Base-by-base conservation (phyloP, 2,888 invertebrate genomes). In the Elgonia sp. region DNA sequence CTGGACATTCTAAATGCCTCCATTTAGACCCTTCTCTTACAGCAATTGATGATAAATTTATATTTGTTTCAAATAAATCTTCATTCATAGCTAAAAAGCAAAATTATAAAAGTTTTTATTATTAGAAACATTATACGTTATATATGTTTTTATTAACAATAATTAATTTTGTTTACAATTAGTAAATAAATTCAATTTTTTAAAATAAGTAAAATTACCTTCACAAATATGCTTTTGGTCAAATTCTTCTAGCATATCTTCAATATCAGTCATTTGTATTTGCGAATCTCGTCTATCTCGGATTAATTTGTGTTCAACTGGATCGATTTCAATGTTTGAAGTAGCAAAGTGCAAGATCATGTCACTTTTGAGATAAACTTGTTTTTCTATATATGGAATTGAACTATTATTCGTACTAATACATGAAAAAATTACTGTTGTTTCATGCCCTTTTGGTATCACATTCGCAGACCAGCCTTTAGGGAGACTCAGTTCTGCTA, bases 191-290 rank as follows among this genome's bases (percentile, higher is more conserved):
- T n/a, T n/a, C n/a, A n/a, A n/a, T n/a, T n/a, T n/a, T n/a, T n/a
- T n/a, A n/a, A n/a, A n/a, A n/a, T n/a, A n/a, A n/a, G n/a, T n/a
- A n/a, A n/a, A n/a, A n/a, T n/a, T 91, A 93, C 94, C 94, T 92
- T 92, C 91, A 80, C 94, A 94, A 50, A 94, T 75, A n/a, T 85
- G 84, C 77, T 92, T 91, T 89, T 92, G 92, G 91, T 94, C 91
- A 75, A 94, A 93, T 81, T 94, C 93, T 21, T 93, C 93, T 21
- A 94, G 92, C 60, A 93, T 86, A 75, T 93, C 93, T 87, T 94
- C 94, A 72, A 94, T 89, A 70, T 94, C 94, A 42, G 90, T 63
- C 53, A 94, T 89, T 80, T 90, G 90, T n/a, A 94, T 90, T 70
- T 87, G 90, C 10, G 89, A 80, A 88, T 90, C 90, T 89, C 91